Conservation (phyloP, 2,113 vertebrate genomes). For the Sisor rabdophorus region DNA sequence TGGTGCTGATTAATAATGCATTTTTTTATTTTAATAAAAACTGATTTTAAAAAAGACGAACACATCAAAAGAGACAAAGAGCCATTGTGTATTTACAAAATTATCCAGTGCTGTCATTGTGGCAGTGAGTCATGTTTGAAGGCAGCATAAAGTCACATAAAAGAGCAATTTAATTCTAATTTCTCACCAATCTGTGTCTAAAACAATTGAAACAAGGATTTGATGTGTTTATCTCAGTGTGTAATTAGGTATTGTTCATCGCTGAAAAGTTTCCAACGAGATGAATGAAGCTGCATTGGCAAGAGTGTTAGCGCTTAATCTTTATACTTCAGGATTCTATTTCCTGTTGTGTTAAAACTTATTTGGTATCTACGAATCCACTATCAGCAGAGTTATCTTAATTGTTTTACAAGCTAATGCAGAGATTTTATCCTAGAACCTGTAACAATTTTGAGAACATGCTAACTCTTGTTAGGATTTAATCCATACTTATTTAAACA, state of each 20-base stretch:
- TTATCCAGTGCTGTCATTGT: conserved; percentile 69
- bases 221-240: conserved; percentile 61
- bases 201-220: conserved; percentile 63
- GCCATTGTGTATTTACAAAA: conserved; percentile 73
- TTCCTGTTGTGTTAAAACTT: conserved; percentile 35
- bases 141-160: conserved; percentile 62
- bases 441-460: background rate
- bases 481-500: background rate
- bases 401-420: conserved; percentile 19
- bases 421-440: background rate
- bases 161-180: conserved; percentile 67
- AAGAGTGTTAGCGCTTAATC: conserved; percentile 21
- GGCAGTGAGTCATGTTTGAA: conserved; percentile 69
- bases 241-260: conserved; percentile 56
- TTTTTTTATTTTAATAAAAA: conserved; percentile 53
- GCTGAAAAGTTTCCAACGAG: conserved; percentile 52
- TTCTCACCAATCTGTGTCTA: conserved; percentile 64
- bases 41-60: conserved; percentile 60
- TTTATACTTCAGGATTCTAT: conserved; percentile 30
- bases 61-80: conserved; percentile 73
- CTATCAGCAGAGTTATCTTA: conserved; percentile 35
- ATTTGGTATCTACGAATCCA: conserved; percentile 26
- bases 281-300: conserved; percentile 37
- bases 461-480: background rate
- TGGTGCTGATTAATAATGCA: conserved; percentile 70